Percentiles rank a stretch among this genome's conserved stretches.
Evolutionary conservation across 2,113 vertebrate species (phyloP).

Genomic region (Reinhardtius hippoglossoides): DNA sequence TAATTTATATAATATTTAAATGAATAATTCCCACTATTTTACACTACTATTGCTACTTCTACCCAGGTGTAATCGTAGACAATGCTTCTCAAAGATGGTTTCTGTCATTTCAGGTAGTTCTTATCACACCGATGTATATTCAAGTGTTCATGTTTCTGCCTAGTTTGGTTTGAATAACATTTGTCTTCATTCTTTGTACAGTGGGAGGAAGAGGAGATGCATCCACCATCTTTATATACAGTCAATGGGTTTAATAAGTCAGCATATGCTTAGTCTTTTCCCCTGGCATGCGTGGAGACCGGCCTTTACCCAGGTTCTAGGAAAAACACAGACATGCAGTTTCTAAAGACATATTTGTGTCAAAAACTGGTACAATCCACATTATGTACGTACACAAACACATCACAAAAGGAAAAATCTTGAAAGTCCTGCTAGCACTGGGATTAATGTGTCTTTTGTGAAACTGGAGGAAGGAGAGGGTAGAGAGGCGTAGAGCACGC

Average conservation of each 20-base stretch:
- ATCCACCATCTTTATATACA: not conserved
- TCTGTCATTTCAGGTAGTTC: too few relatives aligned
- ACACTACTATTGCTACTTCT: too few relatives aligned
- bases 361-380: slow-evolving; percentile 2
- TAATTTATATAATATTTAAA: too few relatives aligned
- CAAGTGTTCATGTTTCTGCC: too few relatives aligned
- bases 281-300: not conserved
- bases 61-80: too few relatives aligned
- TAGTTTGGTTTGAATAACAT: too few relatives aligned
- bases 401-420: slow-evolving; percentile 2
- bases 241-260: not conserved
- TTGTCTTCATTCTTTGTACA: too few relatives aligned
- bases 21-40: too few relatives aligned
- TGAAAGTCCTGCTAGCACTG: slow-evolving; percentile 21
- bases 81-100: too few relatives aligned
- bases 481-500: not conserved
- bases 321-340: not conserved
- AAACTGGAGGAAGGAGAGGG: slow-evolving; percentile 32
- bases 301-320: not conserved
- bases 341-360: slow-evolving; percentile 14
- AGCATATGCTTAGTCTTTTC: not conserved
- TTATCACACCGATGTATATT: too few relatives aligned
- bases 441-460: slow-evolving; percentile 20
- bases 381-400: not conserved
- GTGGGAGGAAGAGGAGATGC: too few relatives aligned